Percentiles rank a stretch among this genome's conserved stretches.
These are phyloP conservation scores for Galerucella calmariensis DNA, from an alignment of 2,888 invertebrate species.

Conservation along the genomic window DNA sequence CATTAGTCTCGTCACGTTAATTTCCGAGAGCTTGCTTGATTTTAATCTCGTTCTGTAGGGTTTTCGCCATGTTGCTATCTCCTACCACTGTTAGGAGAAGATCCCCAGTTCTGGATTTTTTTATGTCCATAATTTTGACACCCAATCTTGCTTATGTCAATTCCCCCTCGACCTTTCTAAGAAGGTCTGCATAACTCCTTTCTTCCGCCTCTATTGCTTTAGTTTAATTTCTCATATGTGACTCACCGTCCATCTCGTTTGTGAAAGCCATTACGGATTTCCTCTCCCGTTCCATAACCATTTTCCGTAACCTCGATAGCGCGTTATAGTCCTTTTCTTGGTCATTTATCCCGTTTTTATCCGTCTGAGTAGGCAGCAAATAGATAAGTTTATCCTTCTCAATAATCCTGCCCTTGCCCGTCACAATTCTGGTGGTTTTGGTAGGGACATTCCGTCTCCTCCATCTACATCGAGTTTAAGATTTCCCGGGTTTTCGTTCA, in stretches of 20 bases:
- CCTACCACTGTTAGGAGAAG: constrained; percentile 21
- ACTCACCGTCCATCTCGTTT: not conserved
- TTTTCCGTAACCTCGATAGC: not conserved
- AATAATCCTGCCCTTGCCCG: not conserved
- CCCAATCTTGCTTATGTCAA: constrained; percentile 17
- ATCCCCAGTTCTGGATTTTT: constrained; percentile 10
- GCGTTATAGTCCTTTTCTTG: not conserved
- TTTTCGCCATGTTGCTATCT: constrained; percentile 7
- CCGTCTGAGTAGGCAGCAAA: not conserved
- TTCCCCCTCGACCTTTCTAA: constrained; percentile 18
- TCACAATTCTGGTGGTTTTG: not conserved
- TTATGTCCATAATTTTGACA: constrained; percentile 15
- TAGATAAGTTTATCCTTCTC: not conserved
- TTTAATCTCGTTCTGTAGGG: constrained; percentile 14
- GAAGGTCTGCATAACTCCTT: constrained; percentile 23
- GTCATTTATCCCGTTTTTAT: not conserved
- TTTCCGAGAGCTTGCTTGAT: not conserved
- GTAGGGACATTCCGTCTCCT: not conserved
- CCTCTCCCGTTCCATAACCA: not conserved
- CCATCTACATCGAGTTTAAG: not conserved
- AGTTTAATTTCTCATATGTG: not conserved
- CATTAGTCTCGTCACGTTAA: not conserved
- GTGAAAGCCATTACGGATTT: not conserved
- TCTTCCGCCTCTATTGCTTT: not conserved
- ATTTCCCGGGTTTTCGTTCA: not conserved